phyloP scores from a whole-genome alignment of 1,140 invertebrate species.

The Pinna nobilis region DNA sequence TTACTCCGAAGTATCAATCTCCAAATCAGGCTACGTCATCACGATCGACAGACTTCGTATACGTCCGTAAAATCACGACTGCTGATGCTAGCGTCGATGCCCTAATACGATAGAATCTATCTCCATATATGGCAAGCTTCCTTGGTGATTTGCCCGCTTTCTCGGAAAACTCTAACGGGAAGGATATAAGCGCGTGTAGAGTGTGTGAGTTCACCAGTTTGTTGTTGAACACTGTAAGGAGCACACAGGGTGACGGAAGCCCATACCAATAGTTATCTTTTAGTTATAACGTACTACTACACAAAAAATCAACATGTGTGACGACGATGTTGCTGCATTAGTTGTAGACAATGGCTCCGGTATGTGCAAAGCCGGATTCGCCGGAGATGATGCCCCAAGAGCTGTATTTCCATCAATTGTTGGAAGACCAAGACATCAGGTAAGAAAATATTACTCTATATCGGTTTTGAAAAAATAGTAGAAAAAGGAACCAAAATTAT shows the following conservation, averaged over 20 bases:
- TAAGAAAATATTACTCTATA: too few relatives aligned
- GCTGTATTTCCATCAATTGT: conserved; percentile 28
- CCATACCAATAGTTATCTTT: conserved; percentile 21
- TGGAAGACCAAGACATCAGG: conserved; percentile 28
- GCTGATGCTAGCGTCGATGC: conserved; percentile 6
- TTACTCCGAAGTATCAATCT: too few relatives aligned
- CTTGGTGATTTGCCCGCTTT: conserved; percentile 1
- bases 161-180: conserved; percentile 7
- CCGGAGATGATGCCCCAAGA: conserved; percentile 25
- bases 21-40: too few relatives aligned
- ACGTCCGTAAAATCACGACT: too few relatives aligned
- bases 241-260: conserved; percentile 19
- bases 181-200: conserved; percentile 17
- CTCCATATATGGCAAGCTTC: conserved; percentile 20
- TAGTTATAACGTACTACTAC: conserved; percentile 11
- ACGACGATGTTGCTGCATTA: conserved; percentile 22
- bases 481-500: too few relatives aligned
- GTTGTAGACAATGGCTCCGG: conserved; percentile 29
- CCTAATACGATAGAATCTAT: conserved; percentile 1
- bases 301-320: conserved; percentile 22
- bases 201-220: conserved; percentile 25
- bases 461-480: too few relatives aligned
- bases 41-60: too few relatives aligned
- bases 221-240: conserved; percentile 18
- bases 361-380: conserved; percentile 28